Evolutionary conservation across 1,140 invertebrate genomes (phyloP).

Genomic region (Capitella teleta): DNA sequence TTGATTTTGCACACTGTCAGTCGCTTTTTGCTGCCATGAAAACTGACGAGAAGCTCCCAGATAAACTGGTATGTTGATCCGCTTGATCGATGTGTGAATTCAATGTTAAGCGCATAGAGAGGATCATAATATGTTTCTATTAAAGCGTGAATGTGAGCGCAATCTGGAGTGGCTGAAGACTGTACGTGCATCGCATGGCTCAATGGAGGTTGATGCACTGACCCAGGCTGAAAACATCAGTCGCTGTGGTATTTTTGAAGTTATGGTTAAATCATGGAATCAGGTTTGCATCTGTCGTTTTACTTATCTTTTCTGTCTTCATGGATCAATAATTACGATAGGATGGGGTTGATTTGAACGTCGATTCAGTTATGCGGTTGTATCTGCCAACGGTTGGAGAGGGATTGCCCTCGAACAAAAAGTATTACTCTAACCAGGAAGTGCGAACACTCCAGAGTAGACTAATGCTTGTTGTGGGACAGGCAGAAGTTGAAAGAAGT

Average conservation of each 20-base stretch:
- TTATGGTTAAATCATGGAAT: not conserved
- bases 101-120: too few species aligned
- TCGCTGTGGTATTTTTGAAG: conserved; percentile 22
- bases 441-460: conserved; percentile 30
- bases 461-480: conserved; percentile 34
- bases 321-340: not conserved
- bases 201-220: conserved; percentile 31
- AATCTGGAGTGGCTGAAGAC: conserved; percentile 26
- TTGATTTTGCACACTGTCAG: conserved; percentile 23
- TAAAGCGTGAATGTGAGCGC: not conserved
- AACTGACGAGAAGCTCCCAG: conserved; percentile 21
- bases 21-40: conserved; percentile 24
- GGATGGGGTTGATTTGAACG: not conserved
- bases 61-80: conserved; percentile 24
- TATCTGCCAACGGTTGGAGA: conserved; percentile 1
- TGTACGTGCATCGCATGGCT: conserved; percentile 27
- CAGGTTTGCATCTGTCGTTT: too few species aligned
- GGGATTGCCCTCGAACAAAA: not conserved
- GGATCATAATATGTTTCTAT: too few species aligned
- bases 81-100: too few species aligned
- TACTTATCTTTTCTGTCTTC: not conserved
- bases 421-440: conserved; percentile 19
- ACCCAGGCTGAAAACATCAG: conserved; percentile 30
- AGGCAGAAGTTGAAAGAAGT: conserved; percentile 24
- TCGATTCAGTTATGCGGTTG: not conserved